These are phyloP conservation scores for Oryzias sinensis DNA, from an alignment of 2,797 vertebrate genomes.

Conservation along the genomic window DNA sequence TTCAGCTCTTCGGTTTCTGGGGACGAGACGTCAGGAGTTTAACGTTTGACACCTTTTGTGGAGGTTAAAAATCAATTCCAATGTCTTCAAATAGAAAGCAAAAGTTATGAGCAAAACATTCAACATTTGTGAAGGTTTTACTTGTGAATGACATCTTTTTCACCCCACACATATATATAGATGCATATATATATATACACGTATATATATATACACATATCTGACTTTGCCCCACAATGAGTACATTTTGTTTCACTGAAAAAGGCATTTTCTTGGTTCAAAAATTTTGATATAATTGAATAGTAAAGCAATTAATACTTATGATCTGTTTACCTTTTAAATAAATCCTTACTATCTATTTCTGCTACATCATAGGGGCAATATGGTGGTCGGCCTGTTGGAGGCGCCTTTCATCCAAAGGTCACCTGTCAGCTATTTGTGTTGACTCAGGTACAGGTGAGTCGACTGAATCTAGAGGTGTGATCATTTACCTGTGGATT, in stretches of 20 bases:
- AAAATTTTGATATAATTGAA: slow-evolving; percentile 80
- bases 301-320: slow-evolving; percentile 85
- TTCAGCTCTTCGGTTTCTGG: slow-evolving; percentile 18
- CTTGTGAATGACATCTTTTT: slow-evolving; percentile 65
- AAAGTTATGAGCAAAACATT: slow-evolving; percentile 32
- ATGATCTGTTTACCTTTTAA: slow-evolving; percentile 80
- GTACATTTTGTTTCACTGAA: slow-evolving; percentile 76
- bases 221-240: slow-evolving; percentile 79
- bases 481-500: slow-evolving; percentile 63
- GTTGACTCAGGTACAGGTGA: slow-evolving; percentile 54
- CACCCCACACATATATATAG: slow-evolving; percentile 39
- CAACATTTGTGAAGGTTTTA: slow-evolving; percentile 47
- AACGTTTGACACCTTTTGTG: slow-evolving; percentile 40
- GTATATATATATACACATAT: slow-evolving; percentile 61
- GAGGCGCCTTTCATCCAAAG: slow-evolving; percentile 62
- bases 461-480: slow-evolving; percentile 59
- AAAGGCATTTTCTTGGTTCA: slow-evolving; percentile 89
- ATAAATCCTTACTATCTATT: slow-evolving; percentile 79
- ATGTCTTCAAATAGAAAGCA: slow-evolving; percentile 39
- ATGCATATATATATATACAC: too few relatives aligned
- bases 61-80: slow-evolving; percentile 40
- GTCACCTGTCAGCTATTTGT: slow-evolving; percentile 59
- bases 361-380: slow-evolving; percentile 84
- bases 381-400: slow-evolving; percentile 61
- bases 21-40: slow-evolving; percentile 22